A percentile compares a stretch with the other conserved stretches of the same genome.
Conservation (phyloP, 2,888 invertebrate genomes). For the Lacanobia oleracea region DNA sequence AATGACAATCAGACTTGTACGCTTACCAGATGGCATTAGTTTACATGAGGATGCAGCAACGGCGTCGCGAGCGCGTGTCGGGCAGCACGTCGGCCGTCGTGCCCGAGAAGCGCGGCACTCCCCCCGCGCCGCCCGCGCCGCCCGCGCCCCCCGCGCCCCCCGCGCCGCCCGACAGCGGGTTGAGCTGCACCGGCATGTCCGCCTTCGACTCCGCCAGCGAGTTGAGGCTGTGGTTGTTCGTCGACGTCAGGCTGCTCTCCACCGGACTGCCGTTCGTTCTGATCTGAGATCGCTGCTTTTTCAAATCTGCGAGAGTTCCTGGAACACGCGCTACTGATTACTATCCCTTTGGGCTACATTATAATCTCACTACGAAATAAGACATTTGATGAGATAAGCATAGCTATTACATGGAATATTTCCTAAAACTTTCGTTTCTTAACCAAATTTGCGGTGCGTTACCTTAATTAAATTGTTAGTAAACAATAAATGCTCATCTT, state of each 20-base stretch:
- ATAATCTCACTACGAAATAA: conserved; percentile 36
- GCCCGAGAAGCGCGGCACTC: conserved; percentile 92
- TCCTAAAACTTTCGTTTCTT: conserved; percentile 66
- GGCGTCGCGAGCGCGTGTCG: conserved; percentile 92
- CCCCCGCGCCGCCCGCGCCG: conserved; percentile 76
- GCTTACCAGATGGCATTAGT: conserved; percentile 63
- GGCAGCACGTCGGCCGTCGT: conserved; percentile 95
- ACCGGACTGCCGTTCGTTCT: conserved; percentile 92
- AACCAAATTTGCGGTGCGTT: conserved; percentile 68
- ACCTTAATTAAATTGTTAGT: conserved; percentile 73
- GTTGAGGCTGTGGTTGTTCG: conserved; percentile 85
- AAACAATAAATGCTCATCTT: conserved; percentile 69
- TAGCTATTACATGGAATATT: conserved; percentile 58
- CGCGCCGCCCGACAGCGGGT: conserved; percentile 81
- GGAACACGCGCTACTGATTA: conserved; percentile 70
- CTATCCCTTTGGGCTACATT: conserved; percentile 14
- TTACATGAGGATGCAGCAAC: conserved; percentile 94
- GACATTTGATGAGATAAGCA: conserved; percentile 64
- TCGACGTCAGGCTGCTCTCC: conserved; percentile 84
- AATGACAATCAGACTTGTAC: conserved; percentile 86
- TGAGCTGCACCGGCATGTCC: conserved; percentile 86
- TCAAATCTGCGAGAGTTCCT: conserved; percentile 97
- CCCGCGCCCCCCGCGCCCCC: conserved; percentile 82
- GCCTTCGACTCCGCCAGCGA: conserved; percentile 85
- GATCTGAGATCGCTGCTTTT: conserved; percentile 97